Base-by-base conservation (phyloP, 2,888 invertebrate species). In the Chromoteleia sp. region DNA sequence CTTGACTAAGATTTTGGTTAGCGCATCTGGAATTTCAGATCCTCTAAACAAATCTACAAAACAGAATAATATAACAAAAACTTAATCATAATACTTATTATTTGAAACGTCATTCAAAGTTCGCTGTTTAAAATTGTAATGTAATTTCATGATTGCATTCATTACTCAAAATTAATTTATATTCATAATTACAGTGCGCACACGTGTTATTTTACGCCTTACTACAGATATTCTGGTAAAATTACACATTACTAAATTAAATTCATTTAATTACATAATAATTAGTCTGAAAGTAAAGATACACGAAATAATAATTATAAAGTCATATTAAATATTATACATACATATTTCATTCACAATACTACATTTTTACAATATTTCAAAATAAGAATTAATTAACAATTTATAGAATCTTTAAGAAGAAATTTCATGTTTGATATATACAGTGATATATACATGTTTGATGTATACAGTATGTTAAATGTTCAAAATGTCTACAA, bases 1-100 rank as follows among this genome's bases (percentile, higher is more conserved):
- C 29, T 56, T 50, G 15, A 39, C 17, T 15, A 50, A 36, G 17
- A 50, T 71, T 71, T 59, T 50, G 48, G 70, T 45, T 68, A 10
- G n/a, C 4, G n/a, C 10, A 17, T 15, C 25, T 48, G 30, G 52
- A 52, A 52, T 39, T 25, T 30, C 15, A 17, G 19, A 17, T 17
- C 19, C 19, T 17, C 12, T 45, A 33, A 19, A 6, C 12, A 14
- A 45, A 33, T 33, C 30, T 12, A 2, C 21, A 19, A 50, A 15
- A 50, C 17, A 12, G 15, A 10, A 8, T 50, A 21, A 50, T 25
- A 6, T 25, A 65, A 50, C 33, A 17, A 12, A n/a, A 19, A 17
- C 14, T 43, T 61, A 2, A 10, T 14, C 10, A 19, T 17, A 10
- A 8, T 12, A 33, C 17, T 33, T 17, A 54, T 54, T 12, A 8